These are phyloP conservation scores for Gopherus flavomarginatus DNA, from an alignment of 2,113 vertebrate species.

Conservation along the genomic window DNA sequence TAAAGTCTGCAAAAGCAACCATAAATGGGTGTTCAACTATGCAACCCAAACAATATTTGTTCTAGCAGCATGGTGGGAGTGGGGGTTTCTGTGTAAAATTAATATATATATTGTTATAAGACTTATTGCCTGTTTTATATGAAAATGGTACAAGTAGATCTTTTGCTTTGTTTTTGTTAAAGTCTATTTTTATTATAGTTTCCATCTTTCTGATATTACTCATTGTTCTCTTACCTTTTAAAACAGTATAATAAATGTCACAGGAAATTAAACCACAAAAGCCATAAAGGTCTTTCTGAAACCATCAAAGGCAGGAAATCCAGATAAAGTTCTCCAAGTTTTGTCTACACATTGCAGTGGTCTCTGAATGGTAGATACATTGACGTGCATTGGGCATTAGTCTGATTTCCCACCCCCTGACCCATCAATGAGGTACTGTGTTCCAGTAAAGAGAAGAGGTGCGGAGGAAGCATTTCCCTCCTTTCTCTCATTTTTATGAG, in stretches of 20 bases:
- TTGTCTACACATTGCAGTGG: background rate
- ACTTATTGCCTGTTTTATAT: background rate
- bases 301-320: background rate
- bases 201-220: background rate
- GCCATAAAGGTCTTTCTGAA: background rate
- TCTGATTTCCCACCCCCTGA: background rate
- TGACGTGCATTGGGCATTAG: background rate
- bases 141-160: background rate
- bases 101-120: background rate
- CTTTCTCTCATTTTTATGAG: background rate
- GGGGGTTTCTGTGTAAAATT: background rate
- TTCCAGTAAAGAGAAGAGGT: background rate
- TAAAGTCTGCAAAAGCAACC: background rate
- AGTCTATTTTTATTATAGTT: background rate
- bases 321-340: background rate
- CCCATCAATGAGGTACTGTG: background rate
- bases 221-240: slow-evolving; percentile 7
- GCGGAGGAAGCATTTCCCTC: background rate
- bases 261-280: slow-evolving; percentile 24
- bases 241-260: background rate
- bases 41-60: background rate
- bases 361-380: background rate
- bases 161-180: background rate
- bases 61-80: background rate
- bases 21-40: background rate